A percentile compares a stretch with the other conserved stretches of the same genome.
Conservation (phyloP, 1,140 invertebrate species). For the Musca vetustissima region DNA sequence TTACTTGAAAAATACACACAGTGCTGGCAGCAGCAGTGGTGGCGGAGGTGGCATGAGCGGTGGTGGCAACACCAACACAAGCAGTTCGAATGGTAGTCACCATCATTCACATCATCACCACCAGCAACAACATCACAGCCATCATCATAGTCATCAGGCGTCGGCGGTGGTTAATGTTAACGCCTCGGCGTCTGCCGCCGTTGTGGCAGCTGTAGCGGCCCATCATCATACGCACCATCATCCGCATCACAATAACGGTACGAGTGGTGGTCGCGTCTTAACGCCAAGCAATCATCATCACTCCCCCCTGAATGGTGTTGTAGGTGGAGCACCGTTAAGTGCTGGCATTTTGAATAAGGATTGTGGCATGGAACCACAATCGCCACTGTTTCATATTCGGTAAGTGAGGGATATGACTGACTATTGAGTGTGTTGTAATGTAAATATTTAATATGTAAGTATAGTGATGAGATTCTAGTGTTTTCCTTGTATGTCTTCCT, state of each 20-base stretch:
- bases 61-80: constrained; percentile 24
- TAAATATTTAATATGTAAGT: neutral
- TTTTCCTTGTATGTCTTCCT: no score
- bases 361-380: constrained; percentile 47
- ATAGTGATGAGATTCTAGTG: neutral
- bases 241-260: constrained; percentile 35
- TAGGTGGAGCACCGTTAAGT: constrained; percentile 20
- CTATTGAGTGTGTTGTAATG: no score
- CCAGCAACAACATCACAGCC: constrained; percentile 16
- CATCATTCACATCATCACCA: constrained; percentile 11
- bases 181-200: neutral
- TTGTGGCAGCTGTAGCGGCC: constrained; percentile 30
- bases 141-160: constrained; percentile 25
- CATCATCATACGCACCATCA: constrained; percentile 27
- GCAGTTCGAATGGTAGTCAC: constrained; percentile 28
- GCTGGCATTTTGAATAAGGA: constrained; percentile 31
- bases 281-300: constrained; percentile 53
- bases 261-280: constrained; percentile 45
- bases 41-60: neutral
- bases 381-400: constrained; percentile 55
- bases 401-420: constrained; percentile 25
- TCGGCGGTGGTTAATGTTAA: constrained; percentile 13
- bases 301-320: constrained; percentile 39
- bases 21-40: constrained; percentile 45
- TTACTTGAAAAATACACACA: constrained; percentile 70